Conservation (phyloP, 2,113 vertebrate genomes). For the Oryzias celebensis region DNA sequence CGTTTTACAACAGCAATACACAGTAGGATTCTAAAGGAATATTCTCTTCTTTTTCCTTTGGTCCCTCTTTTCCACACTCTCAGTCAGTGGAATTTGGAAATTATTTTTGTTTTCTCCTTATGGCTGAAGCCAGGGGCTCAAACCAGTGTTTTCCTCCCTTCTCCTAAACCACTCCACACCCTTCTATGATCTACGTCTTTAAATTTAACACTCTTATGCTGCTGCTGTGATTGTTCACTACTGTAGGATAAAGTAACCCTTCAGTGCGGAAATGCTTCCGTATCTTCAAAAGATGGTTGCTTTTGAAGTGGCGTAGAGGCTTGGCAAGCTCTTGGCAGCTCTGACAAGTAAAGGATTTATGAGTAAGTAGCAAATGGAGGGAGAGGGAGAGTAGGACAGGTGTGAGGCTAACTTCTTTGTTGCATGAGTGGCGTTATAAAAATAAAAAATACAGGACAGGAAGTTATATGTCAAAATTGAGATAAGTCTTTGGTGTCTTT, state of each 20-base stretch:
- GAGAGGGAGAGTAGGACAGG: slow-evolving; percentile 14
- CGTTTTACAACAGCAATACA: neutral
- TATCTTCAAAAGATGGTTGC: slow-evolving; percentile 40
- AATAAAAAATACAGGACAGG: neutral
- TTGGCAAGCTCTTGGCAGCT: slow-evolving; percentile 46
- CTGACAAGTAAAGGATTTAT: slow-evolving; percentile 52
- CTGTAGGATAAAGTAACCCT: slow-evolving; percentile 38
- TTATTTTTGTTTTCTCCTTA: neutral
- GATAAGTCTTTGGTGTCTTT: slow-evolving; percentile 8
- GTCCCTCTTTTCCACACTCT: neutral
- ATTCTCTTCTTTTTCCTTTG: no score
- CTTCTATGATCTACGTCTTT: slow-evolving; percentile 48
- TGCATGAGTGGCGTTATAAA: slow-evolving; percentile 19
- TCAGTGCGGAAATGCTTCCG: slow-evolving; percentile 25
- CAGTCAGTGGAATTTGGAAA: no score
- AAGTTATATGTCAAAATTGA: slow-evolving; percentile 24
- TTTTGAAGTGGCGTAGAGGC: slow-evolving; percentile 56
- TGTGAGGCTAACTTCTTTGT: slow-evolving; percentile 32
- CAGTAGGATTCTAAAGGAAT: slow-evolving; percentile 3
- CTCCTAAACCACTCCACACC: slow-evolving; percentile 20
- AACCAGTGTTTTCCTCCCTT: neutral
- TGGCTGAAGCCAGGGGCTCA: neutral
- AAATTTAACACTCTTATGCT: slow-evolving; percentile 26
- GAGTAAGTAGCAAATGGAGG: slow-evolving; percentile 31
- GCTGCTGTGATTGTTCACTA: slow-evolving; percentile 25